Percentiles rank a stretch among this genome's conserved stretches.
These are phyloP conservation scores for Characodon lateralis DNA, from an alignment of 2,797 vertebrate species.

Conservation along the genomic window DNA sequence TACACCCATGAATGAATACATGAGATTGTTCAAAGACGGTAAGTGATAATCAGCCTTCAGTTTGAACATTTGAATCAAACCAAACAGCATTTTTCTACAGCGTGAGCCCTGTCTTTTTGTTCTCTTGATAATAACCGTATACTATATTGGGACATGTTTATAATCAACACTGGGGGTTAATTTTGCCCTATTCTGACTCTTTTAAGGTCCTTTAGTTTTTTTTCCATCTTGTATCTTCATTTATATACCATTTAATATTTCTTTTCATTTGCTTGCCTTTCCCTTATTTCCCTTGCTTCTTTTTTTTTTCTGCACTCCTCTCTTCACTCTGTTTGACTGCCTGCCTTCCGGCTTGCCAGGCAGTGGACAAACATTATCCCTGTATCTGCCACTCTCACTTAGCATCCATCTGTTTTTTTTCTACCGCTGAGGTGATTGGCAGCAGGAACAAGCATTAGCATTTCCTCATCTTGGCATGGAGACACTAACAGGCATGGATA, in stretches of 20 bases:
- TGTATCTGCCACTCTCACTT: constrained; percentile 79
- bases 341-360: constrained; percentile 51
- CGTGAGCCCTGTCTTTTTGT: not conserved
- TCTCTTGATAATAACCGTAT: too few relatives aligned
- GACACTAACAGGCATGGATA: constrained; percentile 70
- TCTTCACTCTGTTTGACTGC: constrained; percentile 34
- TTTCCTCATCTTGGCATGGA: constrained; percentile 75
- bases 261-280: not conserved
- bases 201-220: constrained; percentile 7
- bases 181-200: constrained; percentile 4
- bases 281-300: not conserved
- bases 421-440: constrained; percentile 74
- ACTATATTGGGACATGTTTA: not conserved
- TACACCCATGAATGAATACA: constrained; percentile 28
- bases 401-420: constrained; percentile 67
- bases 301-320: not conserved
- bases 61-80: constrained; percentile 11
- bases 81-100: not conserved
- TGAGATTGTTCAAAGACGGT: constrained; percentile 6
- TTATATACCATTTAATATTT: not conserved
- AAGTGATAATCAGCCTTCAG: constrained; percentile 13
- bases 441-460: constrained; percentile 76
- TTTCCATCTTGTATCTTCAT: not conserved
- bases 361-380: constrained; percentile 75
- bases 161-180: not conserved